Evolutionary conservation across 2,797 vertebrate species (phyloP).

Genomic region (Rhinophrynus dorsalis): DNA sequence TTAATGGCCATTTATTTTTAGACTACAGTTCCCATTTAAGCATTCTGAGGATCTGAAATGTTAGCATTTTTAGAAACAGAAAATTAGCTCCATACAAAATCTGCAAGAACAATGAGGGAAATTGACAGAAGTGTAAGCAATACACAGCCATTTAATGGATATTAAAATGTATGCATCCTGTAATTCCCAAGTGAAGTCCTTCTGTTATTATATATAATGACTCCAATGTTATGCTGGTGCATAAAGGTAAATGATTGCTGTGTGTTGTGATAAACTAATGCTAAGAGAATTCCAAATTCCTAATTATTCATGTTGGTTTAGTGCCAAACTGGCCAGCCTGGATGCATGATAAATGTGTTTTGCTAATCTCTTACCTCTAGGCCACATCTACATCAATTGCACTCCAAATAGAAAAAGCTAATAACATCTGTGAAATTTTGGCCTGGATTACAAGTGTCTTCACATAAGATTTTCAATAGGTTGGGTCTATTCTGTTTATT

Average conservation of each 20-base stretch:
- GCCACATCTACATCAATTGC: slow-evolving; percentile 33
- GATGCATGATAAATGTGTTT: slow-evolving; percentile 39
- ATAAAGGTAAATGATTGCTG: slow-evolving; percentile 8
- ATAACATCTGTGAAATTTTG: slow-evolving; percentile 43
- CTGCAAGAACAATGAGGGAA: neutral
- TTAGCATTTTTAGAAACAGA: neutral
- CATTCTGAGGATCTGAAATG: no score
- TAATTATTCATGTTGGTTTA: slow-evolving; percentile 27
- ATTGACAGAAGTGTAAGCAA: neutral
- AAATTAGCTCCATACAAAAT: neutral
- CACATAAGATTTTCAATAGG: slow-evolving; percentile 15
- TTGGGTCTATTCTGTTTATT: neutral
- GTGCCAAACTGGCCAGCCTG: slow-evolving; percentile 29
- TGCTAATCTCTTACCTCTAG: slow-evolving; percentile 38
- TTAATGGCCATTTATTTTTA: no score
- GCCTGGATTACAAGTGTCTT: slow-evolving; percentile 17
- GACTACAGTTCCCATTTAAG: no score
- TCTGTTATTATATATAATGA: slow-evolving; percentile 11
- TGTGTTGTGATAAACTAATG: slow-evolving; percentile 11
- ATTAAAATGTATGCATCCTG: neutral
- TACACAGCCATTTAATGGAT: neutral
- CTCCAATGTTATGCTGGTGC: neutral
- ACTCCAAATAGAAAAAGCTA: slow-evolving; percentile 14
- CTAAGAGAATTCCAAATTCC: slow-evolving; percentile 23
- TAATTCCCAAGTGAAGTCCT: neutral